Base-by-base conservation (phyloP, 2,113 vertebrate species). In the Condylura cristata region DNA sequence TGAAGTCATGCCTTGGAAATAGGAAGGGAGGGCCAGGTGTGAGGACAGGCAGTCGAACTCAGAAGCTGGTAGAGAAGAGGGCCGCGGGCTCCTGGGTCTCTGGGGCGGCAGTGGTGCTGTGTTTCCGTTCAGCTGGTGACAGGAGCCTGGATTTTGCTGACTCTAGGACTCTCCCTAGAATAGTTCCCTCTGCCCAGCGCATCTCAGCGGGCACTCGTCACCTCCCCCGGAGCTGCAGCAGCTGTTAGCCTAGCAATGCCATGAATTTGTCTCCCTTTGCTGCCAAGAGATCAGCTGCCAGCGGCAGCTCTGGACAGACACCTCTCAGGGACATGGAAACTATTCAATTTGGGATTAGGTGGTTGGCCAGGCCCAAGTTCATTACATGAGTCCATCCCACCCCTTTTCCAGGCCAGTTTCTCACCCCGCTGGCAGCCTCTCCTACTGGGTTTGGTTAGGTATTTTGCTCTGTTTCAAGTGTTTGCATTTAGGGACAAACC, bases 281-380 rank as follows among this genome's bases (percentile, higher is more conserved):
- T 96, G 96, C 97, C 96, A 97, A 97, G 97, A 96, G 66, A 97
- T 95, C 97, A 98, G 97, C 97, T 90, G 96, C 94, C 93, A 96
- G 85, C 93, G 86, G 97, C 95, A 97, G 88, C 97, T 95, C 34
- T 0, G 84, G 96, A 79, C 80, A 91, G 78, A 78, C 93, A 37
- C 34, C 18, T 92, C 96, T 63, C 46, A 75, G 96, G 94, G 95
- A 91, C 26, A 9, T 97, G 97, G 98, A 96, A 93, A 96, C 91
- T 91, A 48, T 97, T 93, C 44, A 74, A 48, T 86, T 97, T 12
- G 18, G 95, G 97, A 93, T 90, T 44, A 89, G 32, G 28, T 1
- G 82, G 30, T 79, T 96, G 60, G 90, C 89, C 85, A 79, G 56
- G 63, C 90, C 72, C 83, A 95, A 85, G 95, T 68, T 22, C 14